A percentile compares a stretch with the other conserved stretches of the same genome.
These are phyloP conservation scores for Achatina immaculata DNA, from an alignment of 1,140 invertebrate genomes.

Conservation along the genomic window DNA sequence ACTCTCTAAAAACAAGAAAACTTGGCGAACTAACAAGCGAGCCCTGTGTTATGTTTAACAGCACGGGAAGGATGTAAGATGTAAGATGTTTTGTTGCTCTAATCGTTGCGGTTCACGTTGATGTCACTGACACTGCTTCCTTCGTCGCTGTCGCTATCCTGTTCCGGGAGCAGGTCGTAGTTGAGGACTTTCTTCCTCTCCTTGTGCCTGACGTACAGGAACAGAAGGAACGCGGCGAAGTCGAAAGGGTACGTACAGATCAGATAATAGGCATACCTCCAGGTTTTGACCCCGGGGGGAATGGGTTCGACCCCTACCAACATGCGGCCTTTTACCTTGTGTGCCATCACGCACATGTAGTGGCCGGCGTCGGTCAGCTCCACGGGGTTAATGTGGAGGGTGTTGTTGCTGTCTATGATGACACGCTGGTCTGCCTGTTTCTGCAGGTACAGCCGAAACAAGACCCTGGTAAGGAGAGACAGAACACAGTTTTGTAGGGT, in stretches of 20 bases:
- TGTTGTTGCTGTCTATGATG: conserved; percentile 16
- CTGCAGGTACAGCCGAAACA: conserved; percentile 1
- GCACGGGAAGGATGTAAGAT: no score
- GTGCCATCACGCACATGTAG: conserved; percentile 1
- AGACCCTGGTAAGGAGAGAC: neutral
- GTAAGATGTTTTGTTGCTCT: no score
- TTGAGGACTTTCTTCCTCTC: conserved; percentile 21
- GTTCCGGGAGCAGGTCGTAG: conserved; percentile 19
- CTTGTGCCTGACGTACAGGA: conserved; percentile 1
- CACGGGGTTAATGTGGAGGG: neutral
- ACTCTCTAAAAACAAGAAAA: no score
- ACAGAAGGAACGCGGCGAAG: conserved; percentile 1
- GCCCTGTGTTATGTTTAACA: no score
- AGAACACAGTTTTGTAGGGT: no score
- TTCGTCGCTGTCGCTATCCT: neutral
- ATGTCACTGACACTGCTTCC: conserved; percentile 11
- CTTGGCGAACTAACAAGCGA: no score
- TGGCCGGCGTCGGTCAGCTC: neutral
- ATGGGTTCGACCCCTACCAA: neutral
- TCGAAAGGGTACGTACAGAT: conserved; percentile 6
- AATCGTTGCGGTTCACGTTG: neutral
- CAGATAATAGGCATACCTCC: conserved; percentile 12
- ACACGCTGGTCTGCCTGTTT: neutral
- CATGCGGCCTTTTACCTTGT: neutral
- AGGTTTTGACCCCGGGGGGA: neutral